phyloP scores from a whole-genome alignment of 2,113 vertebrate species.

The human region GRCh38 chr1:46675001-46675500 shows the following conservation, averaged over 20 bases:
- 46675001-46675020: not conserved
- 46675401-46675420: constrained; percentile 65
- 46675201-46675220: constrained; percentile 53
- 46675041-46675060: constrained; percentile 13
- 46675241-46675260: constrained; percentile 42
- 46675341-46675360: constrained; percentile 71
- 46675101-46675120: not conserved
- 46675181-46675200: constrained; percentile 79
- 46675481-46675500: constrained; percentile 72
- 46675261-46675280: constrained; percentile 35
- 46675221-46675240: constrained; percentile 55
- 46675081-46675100: constrained; percentile 14
- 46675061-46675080: not conserved
- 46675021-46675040: constrained; percentile 20
- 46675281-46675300: constrained; percentile 62
- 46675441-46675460: constrained; percentile 58
- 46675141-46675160: constrained; percentile 54
- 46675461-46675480: constrained; percentile 72
- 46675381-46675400: constrained; percentile 62
- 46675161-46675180: constrained; percentile 61
- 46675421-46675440: constrained; percentile 60
- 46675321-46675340: constrained; percentile 71
- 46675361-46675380: constrained; percentile 69
- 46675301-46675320: constrained; percentile 51
- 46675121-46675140: not conserved